Evolutionary conservation across 2,113 vertebrate species (phyloP).

Genomic region (Neolamprologus kungweensis): DNA sequence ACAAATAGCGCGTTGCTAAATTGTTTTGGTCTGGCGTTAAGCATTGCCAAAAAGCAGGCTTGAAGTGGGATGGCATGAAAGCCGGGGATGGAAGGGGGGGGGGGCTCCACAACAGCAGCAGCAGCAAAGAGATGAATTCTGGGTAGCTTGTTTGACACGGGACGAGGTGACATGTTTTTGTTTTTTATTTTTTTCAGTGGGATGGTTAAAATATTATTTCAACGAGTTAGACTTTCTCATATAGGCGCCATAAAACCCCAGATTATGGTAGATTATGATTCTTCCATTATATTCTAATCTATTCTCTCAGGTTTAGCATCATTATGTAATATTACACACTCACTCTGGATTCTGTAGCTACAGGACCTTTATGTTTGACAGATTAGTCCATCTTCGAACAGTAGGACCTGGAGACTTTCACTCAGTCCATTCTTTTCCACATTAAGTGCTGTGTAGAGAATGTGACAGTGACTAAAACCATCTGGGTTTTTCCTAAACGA

Average conservation of each 20-base stretch:
- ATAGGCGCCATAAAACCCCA: background rate
- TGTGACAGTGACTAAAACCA: background rate
- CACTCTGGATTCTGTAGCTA: background rate
- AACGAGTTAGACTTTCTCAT: background rate
- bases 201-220: background rate
- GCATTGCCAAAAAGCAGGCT: conserved; percentile 34
- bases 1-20: conserved; percentile 55
- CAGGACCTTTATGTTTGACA: background rate
- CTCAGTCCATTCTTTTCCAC: background rate
- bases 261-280: background rate
- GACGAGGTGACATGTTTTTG: background rate
- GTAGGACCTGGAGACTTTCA: background rate
- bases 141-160: background rate
- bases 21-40: conserved; percentile 53
- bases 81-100: background rate
- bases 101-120: background rate
- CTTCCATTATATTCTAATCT: background rate
- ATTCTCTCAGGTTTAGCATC: background rate
- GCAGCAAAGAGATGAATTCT: background rate
- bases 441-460: background rate
- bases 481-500: background rate
- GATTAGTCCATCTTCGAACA: background rate
- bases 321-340: background rate
- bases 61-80: conserved; percentile 45
- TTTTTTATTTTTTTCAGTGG: background rate